phyloP scores from a whole-genome alignment of 2,888 invertebrate genomes.

The Eupeodes luniger region DNA sequence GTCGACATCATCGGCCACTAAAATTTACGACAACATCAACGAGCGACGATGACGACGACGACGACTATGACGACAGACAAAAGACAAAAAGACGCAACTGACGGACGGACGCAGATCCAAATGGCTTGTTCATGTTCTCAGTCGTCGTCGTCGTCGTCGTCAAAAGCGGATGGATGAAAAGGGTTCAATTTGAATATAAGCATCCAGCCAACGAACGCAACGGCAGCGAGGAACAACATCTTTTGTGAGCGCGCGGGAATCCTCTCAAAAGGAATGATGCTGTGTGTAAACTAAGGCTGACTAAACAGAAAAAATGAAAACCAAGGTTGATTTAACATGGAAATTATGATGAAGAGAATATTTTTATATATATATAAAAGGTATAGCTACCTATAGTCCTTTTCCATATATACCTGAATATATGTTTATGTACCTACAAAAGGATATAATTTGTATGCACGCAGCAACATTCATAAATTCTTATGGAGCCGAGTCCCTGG shows the following conservation, averaged over 20 bases:
- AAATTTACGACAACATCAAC: too few relatives aligned
- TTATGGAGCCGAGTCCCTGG: background rate
- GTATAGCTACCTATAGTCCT: background rate
- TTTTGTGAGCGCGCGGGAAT: background rate
- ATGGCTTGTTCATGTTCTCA: conserved; percentile 32
- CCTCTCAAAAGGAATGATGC: conserved; percentile 10
- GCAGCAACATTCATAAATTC: background rate
- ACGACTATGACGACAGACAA: background rate
- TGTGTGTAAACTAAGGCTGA: background rate
- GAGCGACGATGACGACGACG: background rate
- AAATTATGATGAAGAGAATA: conserved; percentile 7
- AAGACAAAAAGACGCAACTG: too few relatives aligned
- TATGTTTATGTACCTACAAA: too few relatives aligned
- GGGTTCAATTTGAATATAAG: conserved; percentile 56
- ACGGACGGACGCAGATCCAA: background rate
- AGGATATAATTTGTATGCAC: conserved; percentile 10
- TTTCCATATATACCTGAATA: too few relatives aligned
- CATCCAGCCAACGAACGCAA: too few relatives aligned
- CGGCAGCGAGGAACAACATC: background rate
- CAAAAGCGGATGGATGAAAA: conserved; percentile 52
- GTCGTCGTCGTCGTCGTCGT: too few relatives aligned
- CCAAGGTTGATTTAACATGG: background rate
- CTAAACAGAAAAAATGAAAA: background rate
- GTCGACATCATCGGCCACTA: background rate
- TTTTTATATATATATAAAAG: background rate